phyloP scores from a whole-genome alignment of 2,797 vertebrate species.

The Nannoperca obscura region DNA sequence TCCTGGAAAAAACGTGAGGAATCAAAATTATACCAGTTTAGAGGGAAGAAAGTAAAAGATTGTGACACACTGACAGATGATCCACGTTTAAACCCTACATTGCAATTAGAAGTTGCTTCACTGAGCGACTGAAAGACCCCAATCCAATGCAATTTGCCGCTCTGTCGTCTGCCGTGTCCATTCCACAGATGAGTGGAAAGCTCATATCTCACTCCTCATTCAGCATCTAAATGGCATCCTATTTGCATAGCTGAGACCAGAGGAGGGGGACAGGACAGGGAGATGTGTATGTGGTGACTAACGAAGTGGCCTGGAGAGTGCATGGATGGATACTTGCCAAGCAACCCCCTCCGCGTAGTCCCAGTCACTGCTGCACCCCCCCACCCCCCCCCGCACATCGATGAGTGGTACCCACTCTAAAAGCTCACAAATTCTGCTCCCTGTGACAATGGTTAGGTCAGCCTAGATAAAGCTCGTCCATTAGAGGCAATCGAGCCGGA shows the following conservation, averaged over 20 bases:
- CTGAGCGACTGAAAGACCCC: conserved; percentile 5
- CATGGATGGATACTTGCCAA: conserved; percentile 84
- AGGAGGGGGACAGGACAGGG: conserved; percentile 30
- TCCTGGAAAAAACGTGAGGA: conserved; percentile 14
- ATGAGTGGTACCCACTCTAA: conserved; percentile 85
- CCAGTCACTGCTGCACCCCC: conserved; percentile 32
- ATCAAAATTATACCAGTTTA: background rate
- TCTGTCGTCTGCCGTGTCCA: conserved; percentile 12
- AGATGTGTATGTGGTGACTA: conserved; percentile 56
- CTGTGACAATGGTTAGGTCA: conserved; percentile 86
- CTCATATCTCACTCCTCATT: conserved; percentile 77
- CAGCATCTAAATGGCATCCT: conserved; percentile 72
- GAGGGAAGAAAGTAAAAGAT: background rate
- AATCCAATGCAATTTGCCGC: background rate
- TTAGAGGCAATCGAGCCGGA: conserved; percentile 85
- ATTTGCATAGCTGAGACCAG: conserved; percentile 78
- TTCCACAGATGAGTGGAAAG: conserved; percentile 60
- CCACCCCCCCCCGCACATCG: conserved; percentile 52
- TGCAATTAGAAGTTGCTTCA: conserved; percentile 16
- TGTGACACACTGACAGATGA: background rate
- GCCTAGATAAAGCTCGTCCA: conserved; percentile 88
- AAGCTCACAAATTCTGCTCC: conserved; percentile 87
- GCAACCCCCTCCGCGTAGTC: conserved; percentile 57
- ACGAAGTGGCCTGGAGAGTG: conserved; percentile 82
- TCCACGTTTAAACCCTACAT: conserved; percentile 5